A percentile compares a stretch with the other conserved stretches of the same genome.
These are phyloP conservation scores for Alitta virens DNA, from an alignment of 2,888 invertebrate genomes.

Conservation along the genomic window DNA sequence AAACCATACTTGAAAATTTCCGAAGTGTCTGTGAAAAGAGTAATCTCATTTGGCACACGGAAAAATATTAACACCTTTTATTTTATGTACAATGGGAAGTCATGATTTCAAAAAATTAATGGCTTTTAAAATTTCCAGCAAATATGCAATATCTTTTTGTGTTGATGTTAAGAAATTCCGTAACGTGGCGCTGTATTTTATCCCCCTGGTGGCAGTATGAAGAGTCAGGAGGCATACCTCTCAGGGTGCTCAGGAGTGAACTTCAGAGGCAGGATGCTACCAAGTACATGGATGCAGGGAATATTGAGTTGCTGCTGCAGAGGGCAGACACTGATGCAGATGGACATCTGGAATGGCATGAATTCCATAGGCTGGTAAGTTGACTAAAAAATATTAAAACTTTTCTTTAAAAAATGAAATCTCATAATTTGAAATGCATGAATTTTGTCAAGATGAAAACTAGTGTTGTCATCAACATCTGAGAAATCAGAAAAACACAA, in stretches of 20 bases:
- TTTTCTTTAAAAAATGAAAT: no score
- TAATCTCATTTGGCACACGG: no score
- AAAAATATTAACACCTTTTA: no score
- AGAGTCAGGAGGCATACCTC: slow-evolving; percentile 50
- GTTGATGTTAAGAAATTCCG: neutral
- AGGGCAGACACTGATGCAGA: slow-evolving; percentile 53
- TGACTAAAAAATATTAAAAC: no score
- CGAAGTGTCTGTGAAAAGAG: no score
- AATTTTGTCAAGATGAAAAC: no score
- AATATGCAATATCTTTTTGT: no score
- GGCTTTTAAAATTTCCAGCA: no score
- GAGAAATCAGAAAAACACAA: no score
- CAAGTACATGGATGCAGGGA: slow-evolving; percentile 37
- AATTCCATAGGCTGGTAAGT: slow-evolving; percentile 56
- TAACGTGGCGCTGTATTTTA: neutral
- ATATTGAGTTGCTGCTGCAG: slow-evolving; percentile 42
- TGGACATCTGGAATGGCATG: slow-evolving; percentile 53
- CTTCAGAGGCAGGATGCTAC: slow-evolving; percentile 49
- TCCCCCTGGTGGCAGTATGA: slow-evolving; percentile 41
- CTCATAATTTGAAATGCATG: no score
- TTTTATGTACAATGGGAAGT: neutral
- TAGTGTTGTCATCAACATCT: no score
- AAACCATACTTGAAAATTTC: no score
- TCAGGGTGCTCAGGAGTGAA: slow-evolving; percentile 49
- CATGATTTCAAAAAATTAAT: neutral